Evolutionary conservation across 2,888 invertebrate genomes (phyloP).

Genomic region (Nasonovia ribisnigri): DNA sequence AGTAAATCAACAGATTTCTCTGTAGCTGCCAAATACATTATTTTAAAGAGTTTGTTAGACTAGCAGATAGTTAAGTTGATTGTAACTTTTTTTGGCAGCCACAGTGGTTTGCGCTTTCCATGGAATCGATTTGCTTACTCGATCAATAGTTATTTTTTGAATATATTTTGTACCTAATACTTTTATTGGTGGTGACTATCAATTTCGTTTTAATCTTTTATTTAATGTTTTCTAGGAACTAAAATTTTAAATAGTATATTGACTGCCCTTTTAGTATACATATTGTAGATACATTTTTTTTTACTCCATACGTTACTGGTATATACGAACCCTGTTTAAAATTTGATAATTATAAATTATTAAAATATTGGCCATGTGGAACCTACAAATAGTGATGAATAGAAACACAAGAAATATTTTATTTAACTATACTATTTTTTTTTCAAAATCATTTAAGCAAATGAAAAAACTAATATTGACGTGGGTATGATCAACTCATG

Average conservation of each 20-base stretch:
- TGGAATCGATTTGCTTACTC: not conserved
- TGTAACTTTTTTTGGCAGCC: not conserved
- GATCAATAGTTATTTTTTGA: slow-evolving; percentile 7
- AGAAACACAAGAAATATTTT: not conserved
- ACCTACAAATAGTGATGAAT: not conserved
- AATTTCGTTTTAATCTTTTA: not conserved
- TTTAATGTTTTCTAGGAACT: not conserved
- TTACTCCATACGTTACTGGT: not conserved
- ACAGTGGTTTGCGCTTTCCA: not conserved
- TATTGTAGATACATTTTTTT: not conserved
- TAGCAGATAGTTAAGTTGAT: not conserved
- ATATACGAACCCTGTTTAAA: not conserved
- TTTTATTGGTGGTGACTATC: not conserved
- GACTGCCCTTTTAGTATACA: not conserved
- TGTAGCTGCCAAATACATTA: not conserved
- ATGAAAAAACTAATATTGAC: not conserved
- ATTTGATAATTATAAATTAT: not conserved
- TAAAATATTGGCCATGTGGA: not conserved
- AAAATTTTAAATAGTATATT: not conserved
- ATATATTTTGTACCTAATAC: not conserved
- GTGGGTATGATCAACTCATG: not conserved
- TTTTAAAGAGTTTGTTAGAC: not conserved
- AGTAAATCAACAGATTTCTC: slow-evolving; percentile 17
- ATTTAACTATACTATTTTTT: not conserved
- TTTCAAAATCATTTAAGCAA: not conserved